Percentiles rank a stretch among this genome's conserved stretches.
phyloP scores from a whole-genome alignment of 2,113 vertebrate species.

The Oreochromis spilurus region DNA sequence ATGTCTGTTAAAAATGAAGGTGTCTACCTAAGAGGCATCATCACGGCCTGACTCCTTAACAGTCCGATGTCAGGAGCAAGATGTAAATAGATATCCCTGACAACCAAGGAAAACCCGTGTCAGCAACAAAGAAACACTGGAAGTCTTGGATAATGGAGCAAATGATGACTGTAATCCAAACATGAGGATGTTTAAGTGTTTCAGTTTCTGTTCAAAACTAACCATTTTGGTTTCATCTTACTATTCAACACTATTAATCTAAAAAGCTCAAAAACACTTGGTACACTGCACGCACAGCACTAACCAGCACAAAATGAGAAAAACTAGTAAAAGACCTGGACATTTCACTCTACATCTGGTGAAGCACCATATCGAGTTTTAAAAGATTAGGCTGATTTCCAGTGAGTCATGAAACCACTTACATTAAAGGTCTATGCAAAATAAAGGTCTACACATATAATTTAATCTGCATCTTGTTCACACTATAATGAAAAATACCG shows the following conservation, averaged over 20 bases:
- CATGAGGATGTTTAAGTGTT: background rate
- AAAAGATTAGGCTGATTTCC: background rate
- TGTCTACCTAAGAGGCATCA: constrained; percentile 18
- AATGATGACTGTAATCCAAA: background rate
- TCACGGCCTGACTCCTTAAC: background rate
- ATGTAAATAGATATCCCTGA: background rate
- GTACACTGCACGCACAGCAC: background rate
- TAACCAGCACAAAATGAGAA: background rate
- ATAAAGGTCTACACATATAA: background rate
- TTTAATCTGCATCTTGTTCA: background rate
- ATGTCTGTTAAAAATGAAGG: constrained; percentile 54
- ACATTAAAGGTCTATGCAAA: background rate
- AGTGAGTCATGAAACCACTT: background rate
- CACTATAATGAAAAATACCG: background rate
- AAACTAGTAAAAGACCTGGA: background rate
- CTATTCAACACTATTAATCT: background rate
- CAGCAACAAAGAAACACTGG: background rate
- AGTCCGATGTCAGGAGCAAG: background rate
- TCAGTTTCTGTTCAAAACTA: background rate
- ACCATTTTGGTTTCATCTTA: background rate
- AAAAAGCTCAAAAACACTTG: background rate
- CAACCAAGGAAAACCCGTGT: background rate
- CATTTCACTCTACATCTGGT: background rate
- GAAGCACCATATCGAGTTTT: background rate
- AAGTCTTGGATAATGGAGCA: background rate